phyloP scores from a whole-genome alignment of 2,888 invertebrate species.

The Ceraclea dissimilis region DNA sequence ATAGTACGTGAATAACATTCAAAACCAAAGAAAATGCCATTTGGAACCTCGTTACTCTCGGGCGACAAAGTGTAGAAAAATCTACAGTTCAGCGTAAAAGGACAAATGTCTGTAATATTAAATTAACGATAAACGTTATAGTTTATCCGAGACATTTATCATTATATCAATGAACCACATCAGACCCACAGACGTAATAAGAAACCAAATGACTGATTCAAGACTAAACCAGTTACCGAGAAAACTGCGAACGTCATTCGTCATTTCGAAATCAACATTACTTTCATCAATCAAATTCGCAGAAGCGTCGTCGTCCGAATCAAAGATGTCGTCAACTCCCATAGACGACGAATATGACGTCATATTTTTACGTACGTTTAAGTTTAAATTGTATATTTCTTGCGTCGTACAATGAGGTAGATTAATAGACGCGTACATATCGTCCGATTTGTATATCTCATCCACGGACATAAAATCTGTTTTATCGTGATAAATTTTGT shows the following conservation, averaged over 20 bases:
- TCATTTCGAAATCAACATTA: slow-evolving; percentile 1
- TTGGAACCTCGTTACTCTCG: too few relatives aligned
- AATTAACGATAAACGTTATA: not conserved
- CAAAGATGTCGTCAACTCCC: not conserved
- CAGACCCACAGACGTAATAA: slow-evolving; percentile 18
- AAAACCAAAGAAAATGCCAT: too few relatives aligned
- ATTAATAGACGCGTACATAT: not conserved
- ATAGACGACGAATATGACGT: too few relatives aligned
- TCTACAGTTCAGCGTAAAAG: too few relatives aligned
- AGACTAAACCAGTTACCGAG: slow-evolving; percentile 12
- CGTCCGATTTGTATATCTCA: not conserved
- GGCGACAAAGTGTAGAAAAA: too few relatives aligned
- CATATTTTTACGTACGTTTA: too few relatives aligned
- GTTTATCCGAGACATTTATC: slow-evolving; percentile 13
- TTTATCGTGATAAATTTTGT: too few relatives aligned
- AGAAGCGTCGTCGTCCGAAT: slow-evolving; percentile 3
- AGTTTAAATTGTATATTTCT: too few relatives aligned
- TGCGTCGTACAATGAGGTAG: too few relatives aligned
- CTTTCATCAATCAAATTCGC: slow-evolving; percentile 1
- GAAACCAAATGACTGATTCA: slow-evolving; percentile 19
- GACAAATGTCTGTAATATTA: too few relatives aligned
- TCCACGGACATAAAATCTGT: not conserved
- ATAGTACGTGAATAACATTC: too few relatives aligned
- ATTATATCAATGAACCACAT: slow-evolving; percentile 23
- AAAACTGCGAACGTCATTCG: slow-evolving; percentile 1